Base-by-base conservation (phyloP, 2,888 invertebrate genomes). In the Crocallis elinguaria region DNA sequence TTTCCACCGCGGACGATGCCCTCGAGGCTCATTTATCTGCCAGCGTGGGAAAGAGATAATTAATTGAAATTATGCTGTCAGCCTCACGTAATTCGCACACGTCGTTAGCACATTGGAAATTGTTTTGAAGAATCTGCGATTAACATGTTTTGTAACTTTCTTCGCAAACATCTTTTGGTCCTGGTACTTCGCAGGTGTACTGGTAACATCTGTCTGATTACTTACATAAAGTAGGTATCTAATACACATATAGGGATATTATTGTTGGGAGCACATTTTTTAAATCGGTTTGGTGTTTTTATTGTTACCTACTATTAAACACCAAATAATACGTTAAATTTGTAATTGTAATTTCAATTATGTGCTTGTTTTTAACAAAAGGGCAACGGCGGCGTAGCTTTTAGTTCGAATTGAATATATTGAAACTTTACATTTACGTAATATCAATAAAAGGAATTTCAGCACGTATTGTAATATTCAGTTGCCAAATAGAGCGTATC, bases 1-100 rank as follows among this genome's bases (percentile, higher is more conserved):
- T 83, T 87, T 85, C 82, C 79, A 75, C 73, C 67, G 60, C 70
- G 64, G 73, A 78, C 75, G 77, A 73, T 77, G 70, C 84, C 79
- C 81, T 58, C 63, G 84, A 68, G 83, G 64, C 77, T 82, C 83
- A 82, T 88, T 84, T 82, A 74, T 87, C 83, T 84, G 73, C 76
- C 77, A 76, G 54, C 78, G 66, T 73, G 77, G 71, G 77, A 77
- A 77, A 77, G 75, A 77, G 74, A 82, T 85, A 84, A 86, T 85
- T 87, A 87, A 88, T 87, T 87, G 76, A 83, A 83, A 83, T 82
- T 80, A 79, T 72, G 69, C 78, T 76, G 80, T 77, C 82, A 81
- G 65, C 66, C 69, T 76, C 67, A 71, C 60, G 67, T 71, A 75
- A 72, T 72, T 67, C 65, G 67, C 66, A 67, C 62, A 66, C 61